Conservation (phyloP, 2,797 vertebrate genomes). For the Thaleichthys pacificus region DNA sequence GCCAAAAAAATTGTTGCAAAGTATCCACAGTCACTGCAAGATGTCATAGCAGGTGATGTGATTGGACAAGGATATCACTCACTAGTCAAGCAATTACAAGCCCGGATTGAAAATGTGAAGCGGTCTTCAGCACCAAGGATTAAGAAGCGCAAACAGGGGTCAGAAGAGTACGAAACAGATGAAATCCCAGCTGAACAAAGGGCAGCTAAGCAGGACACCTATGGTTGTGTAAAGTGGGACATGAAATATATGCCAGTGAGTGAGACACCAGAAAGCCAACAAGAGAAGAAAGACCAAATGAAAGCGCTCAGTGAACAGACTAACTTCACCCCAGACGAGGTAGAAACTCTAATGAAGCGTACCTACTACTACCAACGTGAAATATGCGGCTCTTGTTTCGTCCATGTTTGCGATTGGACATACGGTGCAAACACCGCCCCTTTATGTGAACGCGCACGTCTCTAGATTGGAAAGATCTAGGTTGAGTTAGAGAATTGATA, state of each 20-base stretch:
- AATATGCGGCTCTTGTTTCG: too few species aligned
- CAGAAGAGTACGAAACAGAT: constrained; percentile 5
- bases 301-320: constrained; percentile 21
- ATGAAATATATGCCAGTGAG: constrained; percentile 36
- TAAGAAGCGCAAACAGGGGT: not conserved
- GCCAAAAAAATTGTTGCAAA: constrained; percentile 38
- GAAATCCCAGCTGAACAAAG: constrained; percentile 5
- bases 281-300: constrained; percentile 34
- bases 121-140: constrained; percentile 27
- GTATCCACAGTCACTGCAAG: constrained; percentile 26
- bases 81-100: constrained; percentile 38
- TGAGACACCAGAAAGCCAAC: constrained; percentile 41
- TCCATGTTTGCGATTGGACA: too few species aligned
- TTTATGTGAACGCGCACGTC: too few species aligned
- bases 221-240: constrained; percentile 47
- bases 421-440: too few species aligned
- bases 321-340: not conserved
- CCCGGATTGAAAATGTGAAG: constrained; percentile 41
- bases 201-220: constrained; percentile 35
- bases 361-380: too few species aligned
- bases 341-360: too few species aligned
- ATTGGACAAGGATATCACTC: constrained; percentile 31
- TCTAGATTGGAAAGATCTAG: too few species aligned
- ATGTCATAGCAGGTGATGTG: constrained; percentile 16
- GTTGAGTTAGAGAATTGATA: too few species aligned